These are phyloP conservation scores for Lota lota DNA, from an alignment of 2,113 vertebrate genomes.

Conservation along the genomic window DNA sequence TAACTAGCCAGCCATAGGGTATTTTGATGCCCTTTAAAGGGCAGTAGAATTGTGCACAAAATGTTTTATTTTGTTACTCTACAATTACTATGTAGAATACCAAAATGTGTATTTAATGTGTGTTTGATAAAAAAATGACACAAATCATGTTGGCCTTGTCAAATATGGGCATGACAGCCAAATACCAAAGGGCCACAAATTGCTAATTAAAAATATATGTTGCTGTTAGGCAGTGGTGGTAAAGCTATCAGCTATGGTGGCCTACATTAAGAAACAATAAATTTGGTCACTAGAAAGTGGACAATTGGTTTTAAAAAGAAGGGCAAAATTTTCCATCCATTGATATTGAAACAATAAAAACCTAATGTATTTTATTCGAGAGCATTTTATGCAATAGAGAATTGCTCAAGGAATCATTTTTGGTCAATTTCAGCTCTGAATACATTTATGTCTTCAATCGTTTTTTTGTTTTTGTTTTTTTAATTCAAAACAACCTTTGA, in stretches of 20 bases:
- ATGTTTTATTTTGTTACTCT: not conserved
- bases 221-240: slow-evolving; percentile 23
- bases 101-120: not conserved
- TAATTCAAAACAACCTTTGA: no score
- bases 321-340: slow-evolving; percentile 54
- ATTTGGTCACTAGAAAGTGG: slow-evolving; percentile 51
- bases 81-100: not conserved
- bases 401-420: slow-evolving; percentile 22
- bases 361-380: slow-evolving; percentile 38
- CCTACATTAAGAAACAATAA: slow-evolving; percentile 30
- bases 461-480: not conserved
- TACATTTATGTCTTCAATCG: slow-evolving; percentile 69
- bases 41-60: no score
- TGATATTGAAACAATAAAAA: slow-evolving; percentile 40
- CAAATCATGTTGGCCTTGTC: not conserved
- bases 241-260: slow-evolving; percentile 40
- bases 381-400: slow-evolving; percentile 40
- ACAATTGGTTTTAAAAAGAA: slow-evolving; percentile 34
- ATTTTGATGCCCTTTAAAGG: no score
- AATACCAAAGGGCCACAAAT: slow-evolving; percentile 47
- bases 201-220: slow-evolving; percentile 48
- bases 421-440: slow-evolving; percentile 69
- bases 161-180: slow-evolving; percentile 19
- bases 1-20: not conserved
- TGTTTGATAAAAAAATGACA: not conserved